Evolutionary conservation across 2,797 vertebrate species (phyloP).

Genomic region (Crotalus adamanteus): DNA sequence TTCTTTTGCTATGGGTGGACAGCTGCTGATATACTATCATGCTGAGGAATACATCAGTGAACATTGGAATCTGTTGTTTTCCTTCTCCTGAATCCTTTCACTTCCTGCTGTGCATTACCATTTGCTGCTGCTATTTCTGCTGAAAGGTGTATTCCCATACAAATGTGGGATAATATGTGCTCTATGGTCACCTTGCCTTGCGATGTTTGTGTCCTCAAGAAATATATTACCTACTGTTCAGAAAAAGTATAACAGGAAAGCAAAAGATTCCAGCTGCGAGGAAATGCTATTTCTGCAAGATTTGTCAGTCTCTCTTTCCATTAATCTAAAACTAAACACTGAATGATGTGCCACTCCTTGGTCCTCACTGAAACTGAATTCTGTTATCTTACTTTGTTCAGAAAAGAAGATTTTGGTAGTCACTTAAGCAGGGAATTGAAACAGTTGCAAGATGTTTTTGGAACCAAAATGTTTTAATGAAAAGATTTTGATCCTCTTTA

Average conservation of each 20-base stretch:
- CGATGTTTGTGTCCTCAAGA: conserved; percentile 8
- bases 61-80: conserved; percentile 13
- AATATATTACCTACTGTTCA: conserved; percentile 32
- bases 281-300: conserved; percentile 24
- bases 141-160: conserved; percentile 23
- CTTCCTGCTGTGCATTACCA: conserved; percentile 21
- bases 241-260: conserved; percentile 20
- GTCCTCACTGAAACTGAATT: conserved; percentile 1
- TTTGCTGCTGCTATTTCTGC: conserved; percentile 22
- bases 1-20: conserved; percentile 2
- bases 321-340: conserved; percentile 23
- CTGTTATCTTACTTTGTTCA: neutral
- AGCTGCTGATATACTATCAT: conserved; percentile 16
- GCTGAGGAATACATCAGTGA: conserved; percentile 27
- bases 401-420: neutral
- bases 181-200: conserved; percentile 9
- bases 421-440: neutral
- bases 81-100: conserved; percentile 5
- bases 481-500: neutral
- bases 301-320: neutral
- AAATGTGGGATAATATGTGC: conserved; percentile 24
- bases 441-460: neutral
- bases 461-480: neutral
- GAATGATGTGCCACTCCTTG: neutral
- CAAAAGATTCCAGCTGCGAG: conserved; percentile 10